Conservation (phyloP, 2,797 vertebrate species). For the Dipus sagitta region DNA sequence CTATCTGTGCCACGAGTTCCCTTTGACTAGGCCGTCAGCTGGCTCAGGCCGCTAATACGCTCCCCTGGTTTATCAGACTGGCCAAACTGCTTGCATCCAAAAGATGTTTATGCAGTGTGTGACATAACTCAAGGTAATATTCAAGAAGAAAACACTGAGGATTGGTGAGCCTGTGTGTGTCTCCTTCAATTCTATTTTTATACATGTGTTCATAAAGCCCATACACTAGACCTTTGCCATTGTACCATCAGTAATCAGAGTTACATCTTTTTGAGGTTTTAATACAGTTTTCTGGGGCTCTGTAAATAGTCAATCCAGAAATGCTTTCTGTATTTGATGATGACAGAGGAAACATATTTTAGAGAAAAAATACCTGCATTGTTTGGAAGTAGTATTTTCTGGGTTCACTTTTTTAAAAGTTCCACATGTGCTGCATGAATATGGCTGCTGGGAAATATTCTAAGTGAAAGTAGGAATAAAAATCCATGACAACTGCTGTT, state of each 20-base stretch:
- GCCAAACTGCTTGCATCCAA: background rate
- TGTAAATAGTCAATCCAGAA: background rate
- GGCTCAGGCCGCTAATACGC: background rate
- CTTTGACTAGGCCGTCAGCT: background rate
- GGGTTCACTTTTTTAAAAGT: background rate
- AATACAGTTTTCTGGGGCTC: background rate
- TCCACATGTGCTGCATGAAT: background rate
- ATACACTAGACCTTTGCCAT: background rate
- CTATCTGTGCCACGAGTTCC: background rate
- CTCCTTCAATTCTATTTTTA: background rate
- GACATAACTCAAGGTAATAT: background rate
- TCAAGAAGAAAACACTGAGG: background rate
- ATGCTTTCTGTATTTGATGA: background rate
- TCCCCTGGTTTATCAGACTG: background rate
- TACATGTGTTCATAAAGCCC: background rate
- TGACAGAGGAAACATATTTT: background rate
- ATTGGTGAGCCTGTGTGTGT: background rate
- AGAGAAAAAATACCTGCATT: background rate
- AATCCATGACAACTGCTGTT: background rate
- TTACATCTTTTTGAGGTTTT: background rate
- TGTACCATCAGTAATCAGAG: background rate
- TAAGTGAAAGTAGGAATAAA: background rate
- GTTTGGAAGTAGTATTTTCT: slow-evolving; percentile 50
- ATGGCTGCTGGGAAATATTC: background rate
- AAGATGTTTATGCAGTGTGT: background rate